These are phyloP conservation scores for Cheilosia vernalis DNA, from an alignment of 2,888 invertebrate species.

Conservation along the genomic window DNA sequence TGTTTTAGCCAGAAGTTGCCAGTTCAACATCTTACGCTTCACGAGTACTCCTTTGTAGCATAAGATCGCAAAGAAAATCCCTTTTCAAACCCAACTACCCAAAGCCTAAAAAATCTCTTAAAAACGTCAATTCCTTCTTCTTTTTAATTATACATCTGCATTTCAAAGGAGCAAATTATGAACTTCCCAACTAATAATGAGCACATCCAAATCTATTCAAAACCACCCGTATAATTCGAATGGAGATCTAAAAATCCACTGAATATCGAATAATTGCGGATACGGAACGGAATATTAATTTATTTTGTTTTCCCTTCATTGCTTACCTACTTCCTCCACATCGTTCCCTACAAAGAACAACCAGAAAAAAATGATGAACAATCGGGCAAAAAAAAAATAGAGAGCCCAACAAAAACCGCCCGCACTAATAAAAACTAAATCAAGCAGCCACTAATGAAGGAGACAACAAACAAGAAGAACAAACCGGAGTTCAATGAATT, in stretches of 20 bases:
- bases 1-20: too few relatives aligned
- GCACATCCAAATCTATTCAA: not conserved
- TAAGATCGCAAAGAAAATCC: too few relatives aligned
- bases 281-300: slow-evolving; percentile 65
- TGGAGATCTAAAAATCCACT: slow-evolving; percentile 28
- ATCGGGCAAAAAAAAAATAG: slow-evolving; percentile 2
- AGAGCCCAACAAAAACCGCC: slow-evolving; percentile 4
- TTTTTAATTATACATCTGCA: too few relatives aligned
- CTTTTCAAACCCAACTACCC: too few relatives aligned
- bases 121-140: too few relatives aligned
- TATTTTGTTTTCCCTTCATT: not conserved
- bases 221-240: not conserved
- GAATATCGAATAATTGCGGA: slow-evolving; percentile 62
- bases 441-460: slow-evolving; percentile 59
- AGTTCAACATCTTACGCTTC: too few relatives aligned
- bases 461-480: slow-evolving; percentile 13
- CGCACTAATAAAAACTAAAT: slow-evolving; percentile 52
- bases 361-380: not conserved
- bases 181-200: too few relatives aligned
- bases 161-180: too few relatives aligned
- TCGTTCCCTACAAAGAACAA: slow-evolving; percentile 5
- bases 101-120: too few relatives aligned
- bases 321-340: not conserved
- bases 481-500: slow-evolving; percentile 63
- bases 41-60: too few relatives aligned